These are phyloP conservation scores for Arvicola amphibius DNA, from an alignment of 2,797 vertebrate species.

Conservation along the genomic window DNA sequence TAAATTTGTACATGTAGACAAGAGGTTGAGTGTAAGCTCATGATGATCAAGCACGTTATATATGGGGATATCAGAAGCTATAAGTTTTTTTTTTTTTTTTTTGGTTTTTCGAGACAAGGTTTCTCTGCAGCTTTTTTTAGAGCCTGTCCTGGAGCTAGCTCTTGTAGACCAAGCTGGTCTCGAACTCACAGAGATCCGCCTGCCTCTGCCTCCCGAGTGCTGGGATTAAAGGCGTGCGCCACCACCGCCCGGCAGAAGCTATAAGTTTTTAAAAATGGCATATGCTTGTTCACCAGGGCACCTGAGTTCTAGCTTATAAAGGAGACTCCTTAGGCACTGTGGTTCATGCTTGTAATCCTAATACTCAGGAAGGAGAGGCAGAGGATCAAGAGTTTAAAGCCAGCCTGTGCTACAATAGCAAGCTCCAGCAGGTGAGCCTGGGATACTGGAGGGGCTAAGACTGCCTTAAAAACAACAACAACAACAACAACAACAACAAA, in stretches of 20 bases:
- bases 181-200: too few relatives aligned
- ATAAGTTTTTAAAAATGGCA: background rate
- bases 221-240: too few relatives aligned
- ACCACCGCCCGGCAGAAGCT: too few relatives aligned
- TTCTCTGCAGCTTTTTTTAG: too few relatives aligned
- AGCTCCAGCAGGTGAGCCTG: background rate
- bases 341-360: background rate
- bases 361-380: background rate
- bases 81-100: too few relatives aligned
- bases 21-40: background rate
- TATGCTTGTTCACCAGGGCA: background rate
- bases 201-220: too few relatives aligned
- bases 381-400: background rate
- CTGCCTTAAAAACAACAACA: background rate
- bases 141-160: too few relatives aligned
- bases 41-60: background rate
- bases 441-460: background rate
- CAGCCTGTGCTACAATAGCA: background rate
- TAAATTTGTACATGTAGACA: conserved; percentile 32
- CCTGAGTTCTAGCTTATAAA: background rate
- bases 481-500: background rate
- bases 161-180: too few relatives aligned
- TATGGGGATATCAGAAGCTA: background rate
- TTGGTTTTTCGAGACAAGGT: too few relatives aligned
- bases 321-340: background rate